A percentile compares a stretch with the other conserved stretches of the same genome.
phyloP scores from a whole-genome alignment of 2,888 invertebrate species.

The Xestobium rufovillosum region DNA sequence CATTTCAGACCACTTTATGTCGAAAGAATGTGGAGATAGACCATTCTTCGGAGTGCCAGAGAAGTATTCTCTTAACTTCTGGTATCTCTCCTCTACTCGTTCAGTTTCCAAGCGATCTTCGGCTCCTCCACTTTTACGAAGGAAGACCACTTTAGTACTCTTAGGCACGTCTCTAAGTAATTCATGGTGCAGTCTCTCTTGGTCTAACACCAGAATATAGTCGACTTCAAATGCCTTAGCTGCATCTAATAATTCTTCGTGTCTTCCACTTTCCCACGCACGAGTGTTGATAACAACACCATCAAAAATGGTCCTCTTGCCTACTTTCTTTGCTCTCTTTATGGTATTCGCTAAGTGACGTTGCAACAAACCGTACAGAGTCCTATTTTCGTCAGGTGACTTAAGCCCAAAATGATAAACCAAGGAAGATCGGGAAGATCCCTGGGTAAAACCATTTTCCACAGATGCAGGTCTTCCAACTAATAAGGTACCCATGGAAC shows the following conservation, averaged over 20 bases:
- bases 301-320: slow-evolving; percentile 70
- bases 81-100: slow-evolving; percentile 69
- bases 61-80: slow-evolving; percentile 86
- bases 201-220: slow-evolving; percentile 90
- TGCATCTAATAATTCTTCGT: slow-evolving; percentile 76
- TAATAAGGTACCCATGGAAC: slow-evolving; percentile 76
- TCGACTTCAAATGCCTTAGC: slow-evolving; percentile 95
- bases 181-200: slow-evolving; percentile 93
- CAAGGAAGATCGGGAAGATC: slow-evolving; percentile 85
- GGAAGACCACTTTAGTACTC: too few relatives aligned
- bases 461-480: slow-evolving; percentile 90
- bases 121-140: too few relatives aligned
- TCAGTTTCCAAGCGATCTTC: slow-evolving; percentile 73
- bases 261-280: slow-evolving; percentile 95
- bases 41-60: slow-evolving; percentile 70
- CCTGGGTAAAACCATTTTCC: slow-evolving; percentile 93
- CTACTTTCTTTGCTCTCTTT: too few relatives aligned
- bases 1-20: slow-evolving; percentile 83
- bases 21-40: slow-evolving; percentile 90
- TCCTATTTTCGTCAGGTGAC: slow-evolving; percentile 64
- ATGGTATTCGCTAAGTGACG: slow-evolving; percentile 81
- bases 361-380: slow-evolving; percentile 77
- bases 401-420: slow-evolving; percentile 93
- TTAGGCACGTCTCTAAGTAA: slow-evolving; percentile 87
- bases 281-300: slow-evolving; percentile 97